Evolutionary conservation across 1,140 invertebrate species (phyloP).

Genomic region (Trigoniulus corallinus): DNA sequence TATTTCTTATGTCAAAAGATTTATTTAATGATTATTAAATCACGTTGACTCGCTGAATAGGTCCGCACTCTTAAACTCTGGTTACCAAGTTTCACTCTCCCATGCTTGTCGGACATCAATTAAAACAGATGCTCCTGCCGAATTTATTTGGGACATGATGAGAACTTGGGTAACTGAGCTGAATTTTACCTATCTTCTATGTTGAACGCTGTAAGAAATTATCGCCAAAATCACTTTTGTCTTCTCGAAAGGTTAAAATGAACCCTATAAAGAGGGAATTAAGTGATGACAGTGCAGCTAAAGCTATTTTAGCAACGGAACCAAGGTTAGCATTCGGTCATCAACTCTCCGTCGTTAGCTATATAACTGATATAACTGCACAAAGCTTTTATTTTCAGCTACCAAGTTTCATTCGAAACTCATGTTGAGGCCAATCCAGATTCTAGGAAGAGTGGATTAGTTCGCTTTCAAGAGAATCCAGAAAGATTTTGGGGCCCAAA

Average conservation of each 20-base stretch:
- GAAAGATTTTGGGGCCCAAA: constrained; percentile 77
- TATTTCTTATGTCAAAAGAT: too few species aligned
- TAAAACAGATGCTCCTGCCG: constrained; percentile 81
- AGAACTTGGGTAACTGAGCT: constrained; percentile 47
- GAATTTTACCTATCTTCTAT: neutral
- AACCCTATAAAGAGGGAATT: constrained; percentile 17
- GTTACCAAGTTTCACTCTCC: constrained; percentile 79
- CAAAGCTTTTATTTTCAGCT: constrained; percentile 1
- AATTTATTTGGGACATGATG: constrained; percentile 86
- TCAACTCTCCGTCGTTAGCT: neutral
- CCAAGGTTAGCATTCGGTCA: constrained; percentile 5
- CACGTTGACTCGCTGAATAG: too few species aligned
- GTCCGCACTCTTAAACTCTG: constrained; percentile 84
- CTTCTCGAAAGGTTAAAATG: constrained; percentile 3
- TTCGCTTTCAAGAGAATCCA: constrained; percentile 77
- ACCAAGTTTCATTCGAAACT: constrained; percentile 40
- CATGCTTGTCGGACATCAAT: constrained; percentile 74
- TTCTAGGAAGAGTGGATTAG: constrained; percentile 49
- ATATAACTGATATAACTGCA: neutral
- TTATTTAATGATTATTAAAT: too few species aligned
- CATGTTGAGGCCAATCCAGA: constrained; percentile 59
- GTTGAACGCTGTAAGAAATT: too few species aligned
- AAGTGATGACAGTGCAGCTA: constrained; percentile 10
- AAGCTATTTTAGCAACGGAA: constrained; percentile 7
- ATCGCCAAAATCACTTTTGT: neutral